Evolutionary conservation across 2,113 vertebrate species (phyloP).

Genomic region (Aspidoscelis tigris): DNA sequence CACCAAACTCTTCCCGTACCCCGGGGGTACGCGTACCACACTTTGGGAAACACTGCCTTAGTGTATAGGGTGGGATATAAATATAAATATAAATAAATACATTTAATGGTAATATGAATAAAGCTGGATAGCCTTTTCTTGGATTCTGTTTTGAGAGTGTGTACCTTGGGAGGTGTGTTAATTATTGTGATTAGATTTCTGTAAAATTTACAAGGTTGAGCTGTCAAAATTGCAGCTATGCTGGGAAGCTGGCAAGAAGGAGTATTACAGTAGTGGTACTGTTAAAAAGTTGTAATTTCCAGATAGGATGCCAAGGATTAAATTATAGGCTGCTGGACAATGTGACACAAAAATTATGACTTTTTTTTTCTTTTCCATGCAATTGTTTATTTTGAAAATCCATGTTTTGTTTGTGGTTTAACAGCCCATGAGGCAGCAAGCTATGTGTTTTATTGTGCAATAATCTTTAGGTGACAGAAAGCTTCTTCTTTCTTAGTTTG

Average conservation of each 20-base stretch:
- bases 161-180: slow-evolving; percentile 18
- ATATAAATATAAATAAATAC: no score
- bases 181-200: slow-evolving; percentile 28
- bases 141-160: slow-evolving; percentile 42
- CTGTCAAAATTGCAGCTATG: slow-evolving; percentile 4
- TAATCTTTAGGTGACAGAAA: slow-evolving; percentile 30
- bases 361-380: slow-evolving; percentile 60
- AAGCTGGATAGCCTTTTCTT: slow-evolving; percentile 10
- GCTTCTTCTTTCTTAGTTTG: not conserved
- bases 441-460: slow-evolving; percentile 55
- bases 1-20: no score
- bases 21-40: no score
- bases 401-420: slow-evolving; percentile 35
- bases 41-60: no score
- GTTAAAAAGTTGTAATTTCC: slow-evolving; percentile 54
- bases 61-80: no score
- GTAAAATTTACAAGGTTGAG: not conserved
- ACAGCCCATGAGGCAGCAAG: slow-evolving; percentile 52
- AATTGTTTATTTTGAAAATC: slow-evolving; percentile 65
- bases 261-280: slow-evolving; percentile 35
- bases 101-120: not conserved
- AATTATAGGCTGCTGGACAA: slow-evolving; percentile 62
- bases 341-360: slow-evolving; percentile 58
- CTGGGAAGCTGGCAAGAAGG: slow-evolving; percentile 23
- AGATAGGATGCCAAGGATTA: slow-evolving; percentile 40